These are phyloP conservation scores for Amazonetta brasiliensis DNA, from an alignment of 2,797 vertebrate genomes.

Conservation along the genomic window DNA sequence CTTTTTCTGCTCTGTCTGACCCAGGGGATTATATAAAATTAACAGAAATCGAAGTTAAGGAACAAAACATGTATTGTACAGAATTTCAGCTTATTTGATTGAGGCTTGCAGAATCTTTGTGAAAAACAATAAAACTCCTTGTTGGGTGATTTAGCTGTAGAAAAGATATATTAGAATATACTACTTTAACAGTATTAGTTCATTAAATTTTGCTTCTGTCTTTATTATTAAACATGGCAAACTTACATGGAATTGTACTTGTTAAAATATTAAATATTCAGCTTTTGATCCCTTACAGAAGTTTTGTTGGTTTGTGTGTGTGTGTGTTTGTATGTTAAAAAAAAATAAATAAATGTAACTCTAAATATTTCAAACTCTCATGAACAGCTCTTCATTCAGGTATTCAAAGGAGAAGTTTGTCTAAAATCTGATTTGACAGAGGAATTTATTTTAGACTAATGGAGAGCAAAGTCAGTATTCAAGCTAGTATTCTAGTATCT, in stretches of 20 bases:
- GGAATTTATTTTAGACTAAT: not conserved
- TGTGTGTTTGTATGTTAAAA: no score
- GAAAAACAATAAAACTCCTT: constrained; percentile 69
- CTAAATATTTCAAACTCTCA: no score
- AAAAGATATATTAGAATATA: constrained; percentile 41
- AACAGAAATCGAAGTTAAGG: constrained; percentile 74
- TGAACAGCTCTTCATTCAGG: not conserved
- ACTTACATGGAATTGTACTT: constrained; percentile 18
- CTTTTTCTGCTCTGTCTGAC: constrained; percentile 76
- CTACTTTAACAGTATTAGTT: constrained; percentile 22
- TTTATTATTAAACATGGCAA: not conserved
- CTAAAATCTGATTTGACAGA: not conserved
- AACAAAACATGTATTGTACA: constrained; percentile 68
- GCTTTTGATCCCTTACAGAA: not conserved
- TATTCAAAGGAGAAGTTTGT: not conserved
- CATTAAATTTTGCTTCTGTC: constrained; percentile 25
- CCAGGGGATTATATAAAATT: constrained; percentile 73
- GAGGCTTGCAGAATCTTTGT: constrained; percentile 65
- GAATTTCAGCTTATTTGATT: constrained; percentile 69
- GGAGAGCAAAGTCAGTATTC: not conserved
- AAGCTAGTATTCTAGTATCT: not conserved
- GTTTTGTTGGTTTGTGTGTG: not conserved
- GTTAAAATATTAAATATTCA: constrained; percentile 15
- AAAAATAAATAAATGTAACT: not conserved
- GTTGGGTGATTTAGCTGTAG: constrained; percentile 39